Percentiles rank a stretch among this genome's conserved stretches.
phyloP scores from a whole-genome alignment of 2,797 vertebrate species.

The Chloroceryle amazona region DNA sequence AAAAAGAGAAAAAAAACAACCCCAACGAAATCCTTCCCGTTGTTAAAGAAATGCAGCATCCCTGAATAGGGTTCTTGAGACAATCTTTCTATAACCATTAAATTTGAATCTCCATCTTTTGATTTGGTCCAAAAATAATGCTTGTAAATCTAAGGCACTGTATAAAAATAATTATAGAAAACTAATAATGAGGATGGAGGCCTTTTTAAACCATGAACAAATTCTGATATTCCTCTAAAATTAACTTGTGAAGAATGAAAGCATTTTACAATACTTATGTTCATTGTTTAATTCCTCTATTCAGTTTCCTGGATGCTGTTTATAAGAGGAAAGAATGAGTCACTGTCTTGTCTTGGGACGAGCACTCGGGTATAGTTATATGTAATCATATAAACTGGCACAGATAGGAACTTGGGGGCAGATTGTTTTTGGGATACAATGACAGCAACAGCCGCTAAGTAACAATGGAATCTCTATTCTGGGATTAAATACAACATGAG shows the following conservation, averaged over 20 bases:
- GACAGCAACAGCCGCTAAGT: background rate
- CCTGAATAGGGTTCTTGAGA: background rate
- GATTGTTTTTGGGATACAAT: background rate
- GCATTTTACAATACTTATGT: background rate
- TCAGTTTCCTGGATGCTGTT: background rate
- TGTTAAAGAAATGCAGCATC: background rate
- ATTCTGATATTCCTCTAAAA: background rate
- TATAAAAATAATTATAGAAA: background rate
- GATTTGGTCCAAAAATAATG: background rate
- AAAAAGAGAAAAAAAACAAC: background rate
- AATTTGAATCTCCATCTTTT: background rate
- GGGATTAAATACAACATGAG: background rate
- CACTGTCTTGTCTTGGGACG: background rate
- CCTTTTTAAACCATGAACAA: background rate
- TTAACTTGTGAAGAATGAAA: constrained; percentile 15
- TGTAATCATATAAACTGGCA: background rate
- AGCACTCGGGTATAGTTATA: background rate
- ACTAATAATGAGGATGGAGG: background rate
- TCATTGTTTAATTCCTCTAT: constrained; percentile 5
- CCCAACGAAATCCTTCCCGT: background rate
- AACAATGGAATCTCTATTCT: background rate
- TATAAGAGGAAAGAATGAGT: background rate
- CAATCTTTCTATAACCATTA: background rate
- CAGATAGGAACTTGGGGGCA: background rate
- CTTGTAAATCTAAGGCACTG: rapidly evolving